These are phyloP conservation scores for Hydraecia micacea DNA, from an alignment of 2,888 invertebrate species.

Conservation along the genomic window DNA sequence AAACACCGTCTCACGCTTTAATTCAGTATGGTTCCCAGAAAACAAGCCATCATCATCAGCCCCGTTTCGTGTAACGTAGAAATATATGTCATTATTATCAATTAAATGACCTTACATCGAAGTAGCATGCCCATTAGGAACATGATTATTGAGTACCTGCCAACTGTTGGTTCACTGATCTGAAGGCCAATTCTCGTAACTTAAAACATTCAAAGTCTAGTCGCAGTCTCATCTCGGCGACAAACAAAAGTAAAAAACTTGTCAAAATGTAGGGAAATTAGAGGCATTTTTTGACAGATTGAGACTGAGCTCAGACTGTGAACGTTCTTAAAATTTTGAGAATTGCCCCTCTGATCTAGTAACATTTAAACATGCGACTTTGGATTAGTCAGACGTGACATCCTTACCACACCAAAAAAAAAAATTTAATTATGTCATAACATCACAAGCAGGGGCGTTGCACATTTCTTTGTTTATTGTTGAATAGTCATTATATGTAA, in stretches of 20 bases:
- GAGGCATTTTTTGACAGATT: too few relatives aligned
- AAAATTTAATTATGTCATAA: conserved; percentile 74
- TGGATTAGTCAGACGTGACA: conserved; percentile 60
- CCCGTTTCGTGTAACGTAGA: background rate
- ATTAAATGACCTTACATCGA: background rate
- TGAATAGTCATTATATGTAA: conserved; percentile 90
- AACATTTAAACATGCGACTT: conserved; percentile 11
- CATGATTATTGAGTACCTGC: background rate
- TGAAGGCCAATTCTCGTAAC: too few relatives aligned
- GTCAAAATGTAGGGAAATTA: too few relatives aligned
- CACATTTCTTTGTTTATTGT: conserved; percentile 87
- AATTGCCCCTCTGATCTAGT: too few relatives aligned
- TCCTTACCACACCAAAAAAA: conserved; percentile 65
- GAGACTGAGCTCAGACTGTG: too few relatives aligned
- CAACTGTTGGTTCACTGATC: background rate
- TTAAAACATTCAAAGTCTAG: too few relatives aligned
- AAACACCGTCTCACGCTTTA: background rate
- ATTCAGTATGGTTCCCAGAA: background rate
- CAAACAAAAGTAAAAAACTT: too few relatives aligned
- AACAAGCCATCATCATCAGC: background rate
- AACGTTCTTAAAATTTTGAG: too few relatives aligned
- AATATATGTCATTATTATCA: background rate
- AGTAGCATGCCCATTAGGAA: background rate
- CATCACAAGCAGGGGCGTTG: conserved; percentile 73
- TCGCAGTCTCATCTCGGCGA: too few relatives aligned